Percentiles rank a stretch among this genome's conserved stretches.
Conservation (phyloP, 2,113 vertebrate genomes). For the Formicarius rufipectus region DNA sequence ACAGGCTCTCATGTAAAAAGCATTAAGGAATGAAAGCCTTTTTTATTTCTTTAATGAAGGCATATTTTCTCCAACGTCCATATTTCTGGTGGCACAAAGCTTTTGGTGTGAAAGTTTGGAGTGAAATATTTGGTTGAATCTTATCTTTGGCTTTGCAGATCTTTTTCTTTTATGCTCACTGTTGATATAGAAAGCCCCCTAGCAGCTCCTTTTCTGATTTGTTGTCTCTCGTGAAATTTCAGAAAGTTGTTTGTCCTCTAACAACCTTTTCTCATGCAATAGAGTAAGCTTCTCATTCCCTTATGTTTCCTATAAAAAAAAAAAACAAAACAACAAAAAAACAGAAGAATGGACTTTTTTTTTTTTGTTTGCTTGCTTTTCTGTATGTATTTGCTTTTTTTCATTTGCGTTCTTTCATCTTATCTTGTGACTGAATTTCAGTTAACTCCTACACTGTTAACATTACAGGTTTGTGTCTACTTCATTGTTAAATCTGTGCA, state of each 20-base stretch:
- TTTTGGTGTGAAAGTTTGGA: not conserved
- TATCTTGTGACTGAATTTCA: slow-evolving; percentile 30
- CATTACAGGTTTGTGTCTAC: not conserved
- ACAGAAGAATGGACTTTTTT: too few species aligned
- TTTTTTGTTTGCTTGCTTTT: too few species aligned
- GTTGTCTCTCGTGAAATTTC: not conserved
- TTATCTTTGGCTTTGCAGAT: not conserved
- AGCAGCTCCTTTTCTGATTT: not conserved
- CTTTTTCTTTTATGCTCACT: not conserved
- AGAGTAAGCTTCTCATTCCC: not conserved
- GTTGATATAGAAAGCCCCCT: not conserved
- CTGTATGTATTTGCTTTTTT: too few species aligned
- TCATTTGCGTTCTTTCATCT: not conserved
- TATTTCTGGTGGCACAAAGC: not conserved
- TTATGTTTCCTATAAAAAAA: not conserved
- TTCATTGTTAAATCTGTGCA: slow-evolving; percentile 23
- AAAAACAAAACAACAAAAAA: too few species aligned
- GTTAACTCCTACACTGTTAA: not conserved
- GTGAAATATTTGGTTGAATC: not conserved
- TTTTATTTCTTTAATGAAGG: not conserved
- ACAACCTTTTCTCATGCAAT: not conserved
- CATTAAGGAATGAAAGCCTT: not conserved
- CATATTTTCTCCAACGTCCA: not conserved
- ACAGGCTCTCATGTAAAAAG: not conserved
- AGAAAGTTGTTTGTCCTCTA: not conserved